Evolutionary conservation across 2,797 vertebrate genomes (phyloP).

Genomic region (Pseudocheirus occidentalis): DNA sequence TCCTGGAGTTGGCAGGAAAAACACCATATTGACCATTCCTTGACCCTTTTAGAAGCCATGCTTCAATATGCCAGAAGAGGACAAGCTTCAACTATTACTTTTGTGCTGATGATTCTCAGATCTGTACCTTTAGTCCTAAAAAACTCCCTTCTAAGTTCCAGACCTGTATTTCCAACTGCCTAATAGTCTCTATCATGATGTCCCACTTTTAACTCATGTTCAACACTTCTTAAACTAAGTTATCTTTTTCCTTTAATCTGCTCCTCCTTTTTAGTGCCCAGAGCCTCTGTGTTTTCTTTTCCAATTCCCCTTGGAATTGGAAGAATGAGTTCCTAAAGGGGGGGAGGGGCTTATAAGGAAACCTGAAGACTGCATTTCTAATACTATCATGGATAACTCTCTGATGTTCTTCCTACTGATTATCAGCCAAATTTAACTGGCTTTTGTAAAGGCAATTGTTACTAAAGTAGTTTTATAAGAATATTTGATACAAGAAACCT

Average conservation of each 20-base stretch:
- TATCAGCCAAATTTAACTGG: background rate
- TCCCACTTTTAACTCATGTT: background rate
- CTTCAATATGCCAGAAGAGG: background rate
- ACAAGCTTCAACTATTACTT: background rate
- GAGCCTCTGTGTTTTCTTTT: background rate
- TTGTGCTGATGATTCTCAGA: background rate
- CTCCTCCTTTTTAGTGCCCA: background rate
- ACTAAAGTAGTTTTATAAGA: background rate
- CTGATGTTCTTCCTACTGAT: background rate
- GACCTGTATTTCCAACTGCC: background rate
- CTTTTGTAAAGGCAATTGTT: background rate
- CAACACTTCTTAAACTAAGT: background rate
- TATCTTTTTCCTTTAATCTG: background rate
- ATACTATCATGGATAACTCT: background rate
- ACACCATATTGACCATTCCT: background rate
- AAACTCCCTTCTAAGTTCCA: background rate
- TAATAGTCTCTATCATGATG: background rate
- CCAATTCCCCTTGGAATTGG: background rate
- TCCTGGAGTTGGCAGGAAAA: background rate
- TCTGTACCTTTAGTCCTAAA: background rate
- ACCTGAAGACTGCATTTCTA: background rate
- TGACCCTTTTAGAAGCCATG: background rate
- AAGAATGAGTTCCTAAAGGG: background rate
- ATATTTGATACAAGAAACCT: background rate
- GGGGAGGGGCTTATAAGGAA: background rate